A percentile compares a stretch with the other conserved stretches of the same genome.
Evolutionary conservation across 1,140 invertebrate species (phyloP).

Genomic region (Limonius californicus): DNA sequence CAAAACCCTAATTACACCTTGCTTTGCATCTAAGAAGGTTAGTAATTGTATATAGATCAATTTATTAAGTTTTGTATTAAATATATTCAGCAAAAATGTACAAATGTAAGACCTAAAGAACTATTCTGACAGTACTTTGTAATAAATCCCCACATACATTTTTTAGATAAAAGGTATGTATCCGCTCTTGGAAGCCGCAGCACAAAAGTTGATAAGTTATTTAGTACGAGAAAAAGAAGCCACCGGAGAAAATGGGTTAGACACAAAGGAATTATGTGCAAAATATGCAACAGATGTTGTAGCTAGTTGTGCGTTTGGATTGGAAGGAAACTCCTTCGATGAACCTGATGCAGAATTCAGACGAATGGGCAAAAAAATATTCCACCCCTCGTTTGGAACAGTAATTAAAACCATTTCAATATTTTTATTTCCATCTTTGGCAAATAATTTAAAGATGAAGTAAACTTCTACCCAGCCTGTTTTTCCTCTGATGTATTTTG

Average conservation of each 20-base stretch:
- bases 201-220: constrained; percentile 22
- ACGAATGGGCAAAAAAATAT: constrained; percentile 16
- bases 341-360: constrained; percentile 26
- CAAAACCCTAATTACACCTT: constrained; percentile 40
- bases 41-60: no score
- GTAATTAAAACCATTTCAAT: constrained; percentile 10
- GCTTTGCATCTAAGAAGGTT: constrained; percentile 46
- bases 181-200: constrained; percentile 40
- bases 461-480: no score
- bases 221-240: constrained; percentile 6
- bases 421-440: background rate
- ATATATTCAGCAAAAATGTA: no score
- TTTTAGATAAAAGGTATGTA: constrained; percentile 48
- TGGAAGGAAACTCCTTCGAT: constrained; percentile 30
- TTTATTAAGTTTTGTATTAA: no score
- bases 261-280: constrained; percentile 26
- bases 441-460: background rate
- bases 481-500: no score
- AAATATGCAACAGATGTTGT: constrained; percentile 34
- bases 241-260: no score
- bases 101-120: no score
- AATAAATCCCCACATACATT: constrained; percentile 3
- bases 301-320: constrained; percentile 33
- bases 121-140: background rate
- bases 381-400: background rate